phyloP scores from a whole-genome alignment of 2,888 invertebrate species.

The Alcis repandata region DNA sequence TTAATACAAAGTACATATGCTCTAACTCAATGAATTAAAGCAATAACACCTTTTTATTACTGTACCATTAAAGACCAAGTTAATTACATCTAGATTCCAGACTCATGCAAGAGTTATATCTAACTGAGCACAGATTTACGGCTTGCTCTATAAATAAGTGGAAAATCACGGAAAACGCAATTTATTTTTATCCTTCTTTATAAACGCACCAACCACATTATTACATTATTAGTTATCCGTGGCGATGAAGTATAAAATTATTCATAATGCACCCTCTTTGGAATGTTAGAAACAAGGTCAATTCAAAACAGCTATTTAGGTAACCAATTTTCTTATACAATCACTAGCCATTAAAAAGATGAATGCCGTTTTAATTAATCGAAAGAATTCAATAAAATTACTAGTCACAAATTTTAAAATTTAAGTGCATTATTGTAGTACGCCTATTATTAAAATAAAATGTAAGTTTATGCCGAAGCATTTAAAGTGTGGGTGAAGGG shows the following conservation, averaged over 20 bases:
- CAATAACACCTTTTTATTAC: too few relatives aligned
- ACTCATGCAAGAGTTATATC: not conserved
- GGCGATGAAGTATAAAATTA: not conserved
- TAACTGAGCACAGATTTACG: not conserved
- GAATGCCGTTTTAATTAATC: slow-evolving; percentile 24
- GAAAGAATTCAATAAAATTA: slow-evolving; percentile 18
- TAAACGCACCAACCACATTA: not conserved
- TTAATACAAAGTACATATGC: too few relatives aligned
- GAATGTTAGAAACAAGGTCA: slow-evolving; percentile 11
- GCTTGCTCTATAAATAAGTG: not conserved
- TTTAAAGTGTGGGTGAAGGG: slow-evolving; percentile 32
- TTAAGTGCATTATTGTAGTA: slow-evolving; percentile 17
- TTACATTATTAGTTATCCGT: not conserved
- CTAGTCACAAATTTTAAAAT: slow-evolving; percentile 14
- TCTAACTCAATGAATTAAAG: too few relatives aligned
- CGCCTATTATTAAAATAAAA: slow-evolving; percentile 21
- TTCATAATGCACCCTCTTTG: not conserved
- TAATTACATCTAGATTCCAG: too few relatives aligned
- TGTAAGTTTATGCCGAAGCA: slow-evolving; percentile 3
- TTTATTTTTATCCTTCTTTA: not conserved
- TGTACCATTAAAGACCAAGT: too few relatives aligned
- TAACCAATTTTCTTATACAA: slow-evolving; percentile 12
- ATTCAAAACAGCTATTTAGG: slow-evolving; percentile 1
- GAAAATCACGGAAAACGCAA: not conserved
- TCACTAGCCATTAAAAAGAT: slow-evolving; percentile 18